Percentiles rank a stretch among this genome's conserved stretches.
Evolutionary conservation across 2,797 vertebrate species (phyloP).

Genomic region (Eulemur albifrons): DNA sequence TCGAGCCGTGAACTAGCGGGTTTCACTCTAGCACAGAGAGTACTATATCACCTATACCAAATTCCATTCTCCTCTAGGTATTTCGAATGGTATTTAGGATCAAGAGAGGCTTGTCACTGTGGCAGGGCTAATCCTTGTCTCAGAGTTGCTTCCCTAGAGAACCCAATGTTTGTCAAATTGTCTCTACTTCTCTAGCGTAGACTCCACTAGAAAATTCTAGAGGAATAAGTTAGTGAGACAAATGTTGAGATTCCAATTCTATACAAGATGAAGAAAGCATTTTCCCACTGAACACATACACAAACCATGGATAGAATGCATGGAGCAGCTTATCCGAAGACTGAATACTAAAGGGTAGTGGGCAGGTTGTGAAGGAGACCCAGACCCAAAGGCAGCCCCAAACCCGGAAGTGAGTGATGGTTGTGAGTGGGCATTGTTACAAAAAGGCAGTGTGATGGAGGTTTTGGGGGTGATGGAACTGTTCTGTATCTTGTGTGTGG

Average conservation of each 20-base stretch:
- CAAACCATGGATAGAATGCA: neutral
- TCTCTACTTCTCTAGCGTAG: neutral
- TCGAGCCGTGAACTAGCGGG: neutral
- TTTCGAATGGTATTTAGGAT: neutral
- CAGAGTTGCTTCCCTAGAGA: neutral
- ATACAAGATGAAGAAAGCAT: neutral
- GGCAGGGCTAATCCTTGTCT: neutral
- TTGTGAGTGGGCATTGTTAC: neutral
- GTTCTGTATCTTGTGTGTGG: neutral
- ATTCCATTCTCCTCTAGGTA: neutral
- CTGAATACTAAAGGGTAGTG: neutral
- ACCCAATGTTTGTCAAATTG: neutral
- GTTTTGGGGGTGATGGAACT: neutral
- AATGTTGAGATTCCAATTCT: neutral
- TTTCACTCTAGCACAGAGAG: neutral
- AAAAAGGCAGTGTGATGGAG: neutral
- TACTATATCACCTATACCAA: neutral
- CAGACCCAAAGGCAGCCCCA: neutral
- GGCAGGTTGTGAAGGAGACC: neutral
- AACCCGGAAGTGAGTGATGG: neutral
- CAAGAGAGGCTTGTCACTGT: neutral
- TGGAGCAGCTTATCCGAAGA: neutral
- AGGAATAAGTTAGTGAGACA: neutral
- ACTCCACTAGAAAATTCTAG: neutral
- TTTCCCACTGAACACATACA: neutral